Conservation (phyloP, 2,113 vertebrate species). For the Otocyon megalotis region DNA sequence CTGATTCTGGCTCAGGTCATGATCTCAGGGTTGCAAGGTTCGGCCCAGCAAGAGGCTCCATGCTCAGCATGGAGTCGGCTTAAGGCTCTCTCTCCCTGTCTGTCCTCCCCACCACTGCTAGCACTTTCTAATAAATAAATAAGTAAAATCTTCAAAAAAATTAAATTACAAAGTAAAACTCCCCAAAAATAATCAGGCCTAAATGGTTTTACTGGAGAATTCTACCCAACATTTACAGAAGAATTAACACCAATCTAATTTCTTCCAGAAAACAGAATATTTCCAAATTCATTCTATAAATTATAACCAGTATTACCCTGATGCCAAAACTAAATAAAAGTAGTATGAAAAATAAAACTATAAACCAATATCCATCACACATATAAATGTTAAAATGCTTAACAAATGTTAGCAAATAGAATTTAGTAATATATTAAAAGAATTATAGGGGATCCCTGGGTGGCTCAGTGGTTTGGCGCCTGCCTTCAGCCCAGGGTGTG, state of each 20-base stretch:
- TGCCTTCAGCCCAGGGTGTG: too few species aligned
- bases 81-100: neutral
- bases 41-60: neutral
- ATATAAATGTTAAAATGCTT: neutral
- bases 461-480: too few species aligned
- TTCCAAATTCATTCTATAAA: constrained; percentile 41
- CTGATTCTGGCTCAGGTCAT: neutral
- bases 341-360: neutral
- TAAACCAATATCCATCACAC: neutral
- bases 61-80: neutral
- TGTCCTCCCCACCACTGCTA: neutral
- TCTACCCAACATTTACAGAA: neutral
- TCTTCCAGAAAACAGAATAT: neutral
- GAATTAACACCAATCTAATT: neutral
- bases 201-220: neutral
- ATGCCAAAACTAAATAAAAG: neutral
- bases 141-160: neutral
- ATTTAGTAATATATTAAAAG: neutral
- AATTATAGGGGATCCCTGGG: neutral
- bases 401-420: constrained; percentile 7
- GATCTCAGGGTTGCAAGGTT: neutral
- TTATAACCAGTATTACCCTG: neutral
- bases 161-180: neutral
- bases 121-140: neutral
- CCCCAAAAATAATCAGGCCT: neutral